Evolutionary conservation across 2,797 vertebrate genomes (phyloP).

Genomic region (Fringilla coelebs): DNA sequence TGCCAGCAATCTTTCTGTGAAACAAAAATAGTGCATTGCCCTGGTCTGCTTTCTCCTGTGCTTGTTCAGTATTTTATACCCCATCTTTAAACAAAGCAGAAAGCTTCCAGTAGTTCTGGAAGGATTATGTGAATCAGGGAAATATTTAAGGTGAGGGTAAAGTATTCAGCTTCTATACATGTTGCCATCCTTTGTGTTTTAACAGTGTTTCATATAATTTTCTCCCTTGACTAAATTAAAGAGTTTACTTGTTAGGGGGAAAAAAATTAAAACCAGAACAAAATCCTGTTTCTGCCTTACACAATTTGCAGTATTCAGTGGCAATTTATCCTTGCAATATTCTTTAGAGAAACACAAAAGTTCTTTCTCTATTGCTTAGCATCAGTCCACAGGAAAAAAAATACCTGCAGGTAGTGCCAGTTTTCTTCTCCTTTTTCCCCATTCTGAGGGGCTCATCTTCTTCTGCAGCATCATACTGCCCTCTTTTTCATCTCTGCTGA

Average conservation of each 20-base stretch:
- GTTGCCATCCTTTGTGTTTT: not conserved
- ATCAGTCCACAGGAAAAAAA: not conserved
- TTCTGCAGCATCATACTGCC: not conserved
- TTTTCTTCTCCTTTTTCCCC: not conserved
- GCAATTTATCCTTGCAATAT: not conserved
- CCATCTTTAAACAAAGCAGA: not conserved
- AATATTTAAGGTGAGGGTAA: not conserved
- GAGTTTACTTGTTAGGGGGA: not conserved
- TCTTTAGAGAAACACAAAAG: not conserved
- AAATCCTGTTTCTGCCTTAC: not conserved
- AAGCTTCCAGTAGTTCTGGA: not conserved
- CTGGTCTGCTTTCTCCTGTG: not conserved
- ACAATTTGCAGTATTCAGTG: not conserved
- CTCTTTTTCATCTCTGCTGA: not conserved
- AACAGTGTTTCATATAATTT: not conserved
- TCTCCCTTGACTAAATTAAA: not conserved
- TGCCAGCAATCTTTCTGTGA: not conserved
- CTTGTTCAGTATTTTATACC: not conserved
- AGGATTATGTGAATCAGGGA: not conserved
- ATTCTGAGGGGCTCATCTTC: not conserved
- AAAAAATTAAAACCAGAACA: not conserved
- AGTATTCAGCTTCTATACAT: not conserved
- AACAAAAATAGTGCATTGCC: not conserved
- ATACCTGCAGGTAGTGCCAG: not conserved
- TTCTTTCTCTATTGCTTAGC: not conserved